phyloP scores from a whole-genome alignment of 2,797 vertebrate genomes.

The Poeciliopsis presidionis region DNA sequence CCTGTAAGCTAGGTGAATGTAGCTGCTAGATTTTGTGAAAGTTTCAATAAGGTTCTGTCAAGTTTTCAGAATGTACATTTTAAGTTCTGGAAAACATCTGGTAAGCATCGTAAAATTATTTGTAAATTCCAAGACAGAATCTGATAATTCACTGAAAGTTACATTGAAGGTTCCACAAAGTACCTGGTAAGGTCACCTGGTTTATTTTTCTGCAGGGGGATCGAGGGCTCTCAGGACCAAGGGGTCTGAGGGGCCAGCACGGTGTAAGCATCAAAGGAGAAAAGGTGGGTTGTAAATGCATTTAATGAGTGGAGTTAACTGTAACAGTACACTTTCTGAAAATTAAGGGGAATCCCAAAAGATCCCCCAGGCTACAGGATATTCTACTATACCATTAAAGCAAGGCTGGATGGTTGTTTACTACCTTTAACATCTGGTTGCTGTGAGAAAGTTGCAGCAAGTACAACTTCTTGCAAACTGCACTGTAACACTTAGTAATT shows the following conservation, averaged over 20 bases:
- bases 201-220: slow-evolving; percentile 83
- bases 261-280: slow-evolving; percentile 89
- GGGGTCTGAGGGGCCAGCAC: slow-evolving; percentile 85
- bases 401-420: slow-evolving; percentile 33
- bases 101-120: neutral
- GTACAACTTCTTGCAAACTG: neutral
- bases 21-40: neutral
- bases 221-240: slow-evolving; percentile 86
- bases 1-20: neutral
- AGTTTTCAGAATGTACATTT: too few relatives aligned
- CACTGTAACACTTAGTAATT: neutral
- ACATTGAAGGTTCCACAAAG: neutral
- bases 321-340: slow-evolving; percentile 49
- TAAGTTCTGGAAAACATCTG: neutral
- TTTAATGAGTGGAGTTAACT: slow-evolving; percentile 20
- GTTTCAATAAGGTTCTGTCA: neutral
- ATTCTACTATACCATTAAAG: slow-evolving; percentile 17
- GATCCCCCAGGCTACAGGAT: slow-evolving; percentile 30
- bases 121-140: neutral
- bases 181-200: slow-evolving; percentile 18
- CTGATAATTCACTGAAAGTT: neutral
- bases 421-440: slow-evolving; percentile 30
- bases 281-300: slow-evolving; percentile 84
- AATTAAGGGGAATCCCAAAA: slow-evolving; percentile 48
- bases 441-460: slow-evolving; percentile 42